phyloP scores from a whole-genome alignment of 53 echinoderm and acorn worm species.

The Glandiceps talaboti region DNA sequence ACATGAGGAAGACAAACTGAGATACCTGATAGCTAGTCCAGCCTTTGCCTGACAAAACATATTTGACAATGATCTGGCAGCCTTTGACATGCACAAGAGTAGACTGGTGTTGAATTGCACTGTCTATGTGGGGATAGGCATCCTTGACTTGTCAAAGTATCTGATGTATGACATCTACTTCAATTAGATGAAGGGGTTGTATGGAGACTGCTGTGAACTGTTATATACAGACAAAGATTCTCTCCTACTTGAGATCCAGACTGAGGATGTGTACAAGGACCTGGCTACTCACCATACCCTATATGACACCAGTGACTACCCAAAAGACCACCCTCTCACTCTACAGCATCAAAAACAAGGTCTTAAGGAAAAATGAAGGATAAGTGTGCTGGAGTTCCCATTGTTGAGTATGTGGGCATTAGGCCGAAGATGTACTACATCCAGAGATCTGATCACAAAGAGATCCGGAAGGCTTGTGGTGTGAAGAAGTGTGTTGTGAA shows the following conservation, averaged over 20 bases:
- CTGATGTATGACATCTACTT: constrained; percentile 38
- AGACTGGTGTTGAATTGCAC: constrained; percentile 4
- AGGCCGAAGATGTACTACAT: not conserved
- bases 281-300: constrained; percentile 3
- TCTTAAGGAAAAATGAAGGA: constrained; percentile 41
- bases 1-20: constrained; percentile 4
- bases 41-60: constrained; percentile 4
- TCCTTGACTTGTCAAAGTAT: constrained; percentile 24
- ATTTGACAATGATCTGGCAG: not conserved
- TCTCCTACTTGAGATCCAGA: constrained; percentile 19
- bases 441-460: not conserved
- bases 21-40: constrained; percentile 8
- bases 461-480: not conserved
- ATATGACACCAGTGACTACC: constrained; percentile 26
- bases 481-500: not conserved
- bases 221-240: constrained; percentile 29
- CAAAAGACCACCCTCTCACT: constrained; percentile 5
- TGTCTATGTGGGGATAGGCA: constrained; percentile 17
- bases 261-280: constrained; percentile 27
- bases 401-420: not conserved
- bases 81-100: not conserved
- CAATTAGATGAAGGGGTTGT: constrained; percentile 15
- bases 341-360: constrained; percentile 22
- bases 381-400: constrained; percentile 12
- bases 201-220: constrained; percentile 7